phyloP scores from a whole-genome alignment of 1,140 invertebrate genomes.

The Drosophila arawakana region DNA sequence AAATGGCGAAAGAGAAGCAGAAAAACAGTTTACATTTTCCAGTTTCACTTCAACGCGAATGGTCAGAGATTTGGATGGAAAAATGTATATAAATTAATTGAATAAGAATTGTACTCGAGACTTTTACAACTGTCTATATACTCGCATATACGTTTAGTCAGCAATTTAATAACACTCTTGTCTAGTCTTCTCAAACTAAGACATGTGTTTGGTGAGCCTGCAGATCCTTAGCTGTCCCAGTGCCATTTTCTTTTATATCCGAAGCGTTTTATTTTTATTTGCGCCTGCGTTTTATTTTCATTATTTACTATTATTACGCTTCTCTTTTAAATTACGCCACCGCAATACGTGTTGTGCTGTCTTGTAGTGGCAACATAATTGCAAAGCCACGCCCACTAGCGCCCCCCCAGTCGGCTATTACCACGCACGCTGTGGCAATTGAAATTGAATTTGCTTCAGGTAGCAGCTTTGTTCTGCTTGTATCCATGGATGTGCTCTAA shows the following conservation, averaged over 20 bases:
- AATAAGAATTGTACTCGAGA: constrained; percentile 61
- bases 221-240: constrained; percentile 44
- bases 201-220: neutral
- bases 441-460: constrained; percentile 56
- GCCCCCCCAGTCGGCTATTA: constrained; percentile 5
- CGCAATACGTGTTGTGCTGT: constrained; percentile 39
- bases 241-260: constrained; percentile 64
- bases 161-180: constrained; percentile 50
- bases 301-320: constrained; percentile 69
- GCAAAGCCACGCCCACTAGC: constrained; percentile 4
- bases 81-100: constrained; percentile 70
- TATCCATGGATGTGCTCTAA: neutral
- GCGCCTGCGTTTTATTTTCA: constrained; percentile 35
- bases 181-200: neutral
- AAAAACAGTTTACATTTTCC: constrained; percentile 20
- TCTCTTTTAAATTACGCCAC: constrained; percentile 58
- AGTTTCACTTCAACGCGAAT: constrained; percentile 1
- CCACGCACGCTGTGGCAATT: constrained; percentile 50
- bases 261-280: constrained; percentile 64
- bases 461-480: neutral
- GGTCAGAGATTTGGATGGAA: constrained; percentile 50
- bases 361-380: constrained; percentile 38
- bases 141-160: too few species aligned
- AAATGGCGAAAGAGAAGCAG: constrained; percentile 37
- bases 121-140: too few species aligned